These are phyloP conservation scores for Antechinus stuartii DNA, from an alignment of 2,113 vertebrate genomes.

Conservation along the genomic window DNA sequence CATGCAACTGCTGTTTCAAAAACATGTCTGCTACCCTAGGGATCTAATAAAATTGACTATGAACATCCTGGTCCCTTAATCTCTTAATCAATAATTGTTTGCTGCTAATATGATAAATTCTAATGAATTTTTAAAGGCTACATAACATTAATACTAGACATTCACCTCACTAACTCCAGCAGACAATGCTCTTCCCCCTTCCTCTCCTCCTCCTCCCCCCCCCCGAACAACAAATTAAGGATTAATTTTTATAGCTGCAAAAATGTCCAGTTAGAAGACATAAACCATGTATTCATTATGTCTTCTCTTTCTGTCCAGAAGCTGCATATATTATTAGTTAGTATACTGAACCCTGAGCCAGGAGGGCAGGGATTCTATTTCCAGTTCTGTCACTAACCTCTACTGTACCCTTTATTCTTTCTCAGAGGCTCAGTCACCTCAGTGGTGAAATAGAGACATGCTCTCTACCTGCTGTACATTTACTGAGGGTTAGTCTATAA, in stretches of 20 bases:
- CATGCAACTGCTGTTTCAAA: neutral
- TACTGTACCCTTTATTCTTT: neutral
- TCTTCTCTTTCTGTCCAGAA: neutral
- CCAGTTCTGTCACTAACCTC: neutral
- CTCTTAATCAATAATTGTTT: constrained; percentile 75
- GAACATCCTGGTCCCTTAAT: constrained; percentile 58
- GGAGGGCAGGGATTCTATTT: neutral
- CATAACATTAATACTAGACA: neutral
- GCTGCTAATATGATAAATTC: constrained; percentile 72
- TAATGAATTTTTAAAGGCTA: constrained; percentile 69
- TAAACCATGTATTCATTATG: neutral
- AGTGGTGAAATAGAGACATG: neutral
- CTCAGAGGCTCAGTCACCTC: neutral
- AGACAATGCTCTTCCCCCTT: neutral
- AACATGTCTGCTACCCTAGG: neutral
- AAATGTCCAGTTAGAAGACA: neutral
- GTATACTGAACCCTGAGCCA: neutral
- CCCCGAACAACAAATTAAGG: constrained; percentile 47
- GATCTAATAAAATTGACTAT: constrained; percentile 70
- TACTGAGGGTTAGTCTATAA: neutral
- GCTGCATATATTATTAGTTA: neutral
- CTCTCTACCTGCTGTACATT: neutral
- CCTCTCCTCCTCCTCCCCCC: too few relatives aligned
- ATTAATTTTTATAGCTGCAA: neutral
- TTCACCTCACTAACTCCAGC: neutral